Conservation (phyloP, 1,140 invertebrate genomes). For the Pemphigus obesinymphae region DNA sequence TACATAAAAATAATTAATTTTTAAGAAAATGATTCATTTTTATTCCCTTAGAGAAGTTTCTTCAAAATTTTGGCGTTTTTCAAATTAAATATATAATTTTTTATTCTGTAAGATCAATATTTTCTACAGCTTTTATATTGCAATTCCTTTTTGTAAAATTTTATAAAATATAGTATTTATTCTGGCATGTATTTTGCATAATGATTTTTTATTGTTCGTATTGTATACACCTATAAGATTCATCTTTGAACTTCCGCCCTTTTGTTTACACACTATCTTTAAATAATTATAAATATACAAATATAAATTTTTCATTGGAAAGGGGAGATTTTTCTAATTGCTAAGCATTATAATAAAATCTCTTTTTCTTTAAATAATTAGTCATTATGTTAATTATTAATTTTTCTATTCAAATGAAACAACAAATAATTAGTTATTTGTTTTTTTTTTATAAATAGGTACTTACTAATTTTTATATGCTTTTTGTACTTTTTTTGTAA, state of each 20-base stretch:
- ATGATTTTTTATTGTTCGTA: background rate
- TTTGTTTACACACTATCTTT: background rate
- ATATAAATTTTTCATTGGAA: background rate
- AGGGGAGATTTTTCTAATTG: background rate
- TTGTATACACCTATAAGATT: slow-evolving; percentile 18
- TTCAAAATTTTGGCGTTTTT: background rate
- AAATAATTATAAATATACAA: background rate
- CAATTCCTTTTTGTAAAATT: background rate
- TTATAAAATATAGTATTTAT: slow-evolving; percentile 9
- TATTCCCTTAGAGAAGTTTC: background rate
- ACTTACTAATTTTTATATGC: too few relatives aligned
- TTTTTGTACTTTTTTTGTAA: too few relatives aligned
- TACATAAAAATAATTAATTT: background rate
- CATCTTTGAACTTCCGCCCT: background rate
- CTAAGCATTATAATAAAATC: background rate
- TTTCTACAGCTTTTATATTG: background rate
- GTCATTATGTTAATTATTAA: background rate
- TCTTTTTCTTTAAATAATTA: background rate
- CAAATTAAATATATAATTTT: background rate
- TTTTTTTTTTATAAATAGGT: too few relatives aligned
- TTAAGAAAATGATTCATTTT: background rate
- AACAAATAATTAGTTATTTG: background rate
- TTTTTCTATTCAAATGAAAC: background rate
- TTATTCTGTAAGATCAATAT: background rate
- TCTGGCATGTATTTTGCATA: background rate